Base-by-base conservation (phyloP, 2,888 invertebrate species). In the Psylliodes chrysocephalus region DNA sequence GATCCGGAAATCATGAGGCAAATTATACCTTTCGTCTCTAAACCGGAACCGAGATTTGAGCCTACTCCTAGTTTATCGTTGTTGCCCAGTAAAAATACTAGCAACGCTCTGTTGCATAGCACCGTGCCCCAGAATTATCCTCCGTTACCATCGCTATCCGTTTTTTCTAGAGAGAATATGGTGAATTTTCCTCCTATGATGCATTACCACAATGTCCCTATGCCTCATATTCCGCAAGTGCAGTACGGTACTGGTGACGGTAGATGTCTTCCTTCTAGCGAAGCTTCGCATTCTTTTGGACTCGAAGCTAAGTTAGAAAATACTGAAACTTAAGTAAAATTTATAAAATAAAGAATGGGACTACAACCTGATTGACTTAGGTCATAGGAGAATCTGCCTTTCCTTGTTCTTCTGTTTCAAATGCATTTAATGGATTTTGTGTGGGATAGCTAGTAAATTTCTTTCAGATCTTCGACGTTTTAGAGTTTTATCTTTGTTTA, bases 91-190 rank as follows among this genome's bases (percentile, higher is more conserved):
- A 25, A 6, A 14, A 3, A 3, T 14, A 35, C 12, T 6, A 12
- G 10, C 14, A 22, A 22, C 22, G 22, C 6, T 2, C 4, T 14
- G 14, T 12, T 10, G 4, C 6, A 44, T 1, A 8, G 12, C 17
- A 28, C 30, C 4, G 28, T 15, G n/a, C 46, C 51, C 8, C 33
- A 35, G 1, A 33, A 15, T 35, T 51, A 57, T 10, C 63, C 57
- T 0, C 53, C 66, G 1, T 51, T 61, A n/a, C 63, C 57, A 0
- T 52, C 66, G 1, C 28, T 63, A 10, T 57, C 60, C 8, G 42
- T 59, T 12, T 63, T 63, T 42, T 53, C 66, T 1, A 66, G 56
- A 12, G n/a, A n/a, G 22, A 59, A 30, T n/a, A 59, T 59, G 15
- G 56, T 56, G 12, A 15, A 33, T 2, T 57, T 60, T 44, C 18